Percentiles rank a stretch among this genome's conserved stretches.
phyloP scores from a whole-genome alignment of 2,797 vertebrate genomes.

The Zenarchopterus dispar region DNA sequence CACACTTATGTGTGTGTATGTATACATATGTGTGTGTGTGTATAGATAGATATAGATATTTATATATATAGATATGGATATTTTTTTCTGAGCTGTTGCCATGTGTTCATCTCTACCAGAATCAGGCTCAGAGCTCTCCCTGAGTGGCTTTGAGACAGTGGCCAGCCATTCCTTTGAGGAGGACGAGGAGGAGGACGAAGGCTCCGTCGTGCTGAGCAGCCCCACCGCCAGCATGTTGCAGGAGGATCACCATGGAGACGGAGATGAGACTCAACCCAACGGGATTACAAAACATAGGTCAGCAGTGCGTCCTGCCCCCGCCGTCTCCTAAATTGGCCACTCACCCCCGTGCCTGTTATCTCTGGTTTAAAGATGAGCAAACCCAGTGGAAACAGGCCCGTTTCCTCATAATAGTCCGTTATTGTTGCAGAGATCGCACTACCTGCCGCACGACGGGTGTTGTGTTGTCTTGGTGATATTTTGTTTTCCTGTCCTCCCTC shows the following conservation, averaged over 20 bases:
- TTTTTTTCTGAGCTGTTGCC: neutral
- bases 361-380: constrained; percentile 24
- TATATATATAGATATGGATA: neutral
- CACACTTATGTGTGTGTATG: too few relatives aligned
- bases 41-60: too few relatives aligned
- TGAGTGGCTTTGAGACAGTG: constrained; percentile 91
- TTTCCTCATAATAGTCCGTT: constrained; percentile 1
- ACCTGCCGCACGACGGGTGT: neutral
- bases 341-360: constrained; percentile 26
- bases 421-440: constrained; percentile 3
- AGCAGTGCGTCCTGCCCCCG: constrained; percentile 44
- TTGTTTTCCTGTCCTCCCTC: constrained; percentile 39
- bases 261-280: constrained; percentile 83
- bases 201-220: constrained; percentile 77
- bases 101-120: constrained; percentile 77
- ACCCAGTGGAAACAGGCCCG: constrained; percentile 9
- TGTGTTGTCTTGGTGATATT: constrained; percentile 27
- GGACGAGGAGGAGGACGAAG: constrained; percentile 76
- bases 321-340: constrained; percentile 18
- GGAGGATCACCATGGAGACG: constrained; percentile 85
- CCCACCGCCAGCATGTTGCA: constrained; percentile 80
- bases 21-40: too few relatives aligned
- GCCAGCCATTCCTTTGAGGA: constrained; percentile 84
- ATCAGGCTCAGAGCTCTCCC: constrained; percentile 89
- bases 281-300: constrained; percentile 93